Evolutionary conservation across 2,797 vertebrate species (phyloP).

Genomic region (Onychomys torridus): DNA sequence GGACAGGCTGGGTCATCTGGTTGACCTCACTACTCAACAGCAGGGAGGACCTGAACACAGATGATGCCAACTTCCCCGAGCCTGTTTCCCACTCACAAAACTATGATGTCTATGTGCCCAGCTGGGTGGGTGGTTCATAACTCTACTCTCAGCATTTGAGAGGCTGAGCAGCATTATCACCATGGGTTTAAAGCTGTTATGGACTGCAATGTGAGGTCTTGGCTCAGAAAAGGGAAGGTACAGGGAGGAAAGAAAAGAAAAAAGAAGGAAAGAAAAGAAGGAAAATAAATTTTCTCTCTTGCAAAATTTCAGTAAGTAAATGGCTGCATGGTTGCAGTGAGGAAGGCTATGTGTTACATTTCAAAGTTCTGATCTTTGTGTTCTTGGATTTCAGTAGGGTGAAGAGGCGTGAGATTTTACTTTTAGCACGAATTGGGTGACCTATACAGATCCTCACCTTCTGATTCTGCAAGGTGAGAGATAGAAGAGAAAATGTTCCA

Average conservation of each 20-base stretch:
- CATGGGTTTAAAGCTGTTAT: not conserved
- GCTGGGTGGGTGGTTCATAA: too few species aligned
- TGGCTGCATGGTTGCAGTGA: not conserved
- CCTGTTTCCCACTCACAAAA: not conserved
- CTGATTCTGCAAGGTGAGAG: not conserved
- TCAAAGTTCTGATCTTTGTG: not conserved
- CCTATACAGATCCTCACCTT: conserved; percentile 3
- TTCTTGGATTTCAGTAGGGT: not conserved
- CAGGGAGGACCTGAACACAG: not conserved
- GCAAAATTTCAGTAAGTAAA: not conserved
- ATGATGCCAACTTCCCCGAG: not conserved
- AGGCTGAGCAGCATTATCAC: not conserved
- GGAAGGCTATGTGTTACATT: not conserved
- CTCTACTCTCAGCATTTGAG: not conserved
- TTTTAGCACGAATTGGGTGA: not conserved
- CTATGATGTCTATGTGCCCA: not conserved
- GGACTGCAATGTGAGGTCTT: not conserved
- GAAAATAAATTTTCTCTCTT: not conserved
- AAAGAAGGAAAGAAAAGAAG: not conserved
- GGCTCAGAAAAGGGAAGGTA: not conserved
- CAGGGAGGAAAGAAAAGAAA: not conserved
- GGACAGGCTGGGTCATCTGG: not conserved
- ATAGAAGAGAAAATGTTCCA: not conserved
- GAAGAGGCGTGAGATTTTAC: not conserved
- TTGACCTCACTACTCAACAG: not conserved